Evolutionary conservation across 1,140 invertebrate species (phyloP), one percentile per base, ranked within the genome.

Genomic region (Camponotus pennsylvanicus): DNA sequence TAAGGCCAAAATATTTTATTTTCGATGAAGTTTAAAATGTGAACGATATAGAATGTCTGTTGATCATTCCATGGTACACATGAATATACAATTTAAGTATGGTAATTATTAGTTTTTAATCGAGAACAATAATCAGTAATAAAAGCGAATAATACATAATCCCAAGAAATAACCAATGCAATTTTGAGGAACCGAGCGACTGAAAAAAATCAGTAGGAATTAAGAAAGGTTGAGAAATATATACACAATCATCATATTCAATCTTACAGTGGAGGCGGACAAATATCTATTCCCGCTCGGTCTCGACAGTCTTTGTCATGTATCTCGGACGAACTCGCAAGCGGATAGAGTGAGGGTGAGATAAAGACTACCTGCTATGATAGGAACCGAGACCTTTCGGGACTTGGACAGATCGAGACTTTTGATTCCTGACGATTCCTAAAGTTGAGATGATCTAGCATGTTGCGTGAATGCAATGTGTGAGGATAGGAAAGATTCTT

Each of bases 1-100:
- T 83, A 37, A 18, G 42, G 67, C 59, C 79, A 89, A 90, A 75
- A 91, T 91, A 67, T 91, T 89, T 90, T 90, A 90, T 90, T 91
- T 91, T 91, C 71, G 83, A 78, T 45, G 27, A 85, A n/a, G 5
- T 77, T 86, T 63, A 59, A 85, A 34, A 79, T 45, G 37, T n/a
- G 42, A 49, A 52, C 4, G 49, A 52, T 52, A 52, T 52, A 37
- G 49, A 45, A 42, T 79, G 49, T 59, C 18, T 66, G 59, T 76
- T 18, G 27, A 66, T 78, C 27, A 84, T 49, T 63, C n/a, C 45
- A 5, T 2, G 52, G 9, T 45, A 82, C 18, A 4, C 32, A 70
- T 37, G n/a, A 49, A 32, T 76, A 79, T 52, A 52, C 49, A 52
- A 52, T 42, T 73, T 42, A 70, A 57, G 5, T 64, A 18, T 37